Percentiles rank a stretch among this genome's conserved stretches.
These are phyloP conservation scores for Julus scandinavius DNA, from an alignment of 2,888 invertebrate genomes.

Conservation along the genomic window DNA sequence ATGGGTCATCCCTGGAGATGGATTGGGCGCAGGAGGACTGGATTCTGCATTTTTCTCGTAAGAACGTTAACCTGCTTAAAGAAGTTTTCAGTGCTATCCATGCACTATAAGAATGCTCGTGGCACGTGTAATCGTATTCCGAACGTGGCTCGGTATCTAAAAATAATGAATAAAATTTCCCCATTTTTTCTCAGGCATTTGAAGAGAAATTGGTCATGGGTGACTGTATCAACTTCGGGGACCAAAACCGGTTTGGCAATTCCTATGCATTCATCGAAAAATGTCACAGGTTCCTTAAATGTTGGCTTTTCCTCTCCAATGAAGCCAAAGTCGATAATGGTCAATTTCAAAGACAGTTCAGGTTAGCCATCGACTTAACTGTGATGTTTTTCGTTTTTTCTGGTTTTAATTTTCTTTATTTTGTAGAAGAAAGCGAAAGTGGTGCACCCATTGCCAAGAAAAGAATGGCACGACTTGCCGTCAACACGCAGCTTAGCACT, in stretches of 20 bases:
- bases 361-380: not conserved
- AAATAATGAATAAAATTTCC: not conserved
- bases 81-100: not conserved
- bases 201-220: conserved; percentile 72
- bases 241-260: not conserved
- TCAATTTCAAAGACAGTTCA: not conserved
- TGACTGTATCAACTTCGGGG: not conserved
- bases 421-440: not conserved
- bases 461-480: conserved; percentile 37
- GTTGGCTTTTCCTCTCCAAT: not conserved
- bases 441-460: conserved; percentile 14
- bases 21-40: conserved; percentile 77
- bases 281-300: not conserved
- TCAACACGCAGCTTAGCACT: conserved; percentile 1
- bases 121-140: too few relatives aligned
- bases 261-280: not conserved
- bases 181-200: conserved; percentile 67
- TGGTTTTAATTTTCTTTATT: not conserved
- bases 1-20: conserved; percentile 78
- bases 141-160: not conserved
- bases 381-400: not conserved
- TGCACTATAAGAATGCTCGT: not conserved
- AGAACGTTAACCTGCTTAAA: not conserved
- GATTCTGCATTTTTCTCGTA: conserved; percentile 75
- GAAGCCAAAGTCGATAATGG: not conserved